Evolutionary conservation across 2,113 vertebrate genomes (phyloP), one percentile per base, ranked within the genome.

Genomic region (Alaudala cheleensis): DNA sequence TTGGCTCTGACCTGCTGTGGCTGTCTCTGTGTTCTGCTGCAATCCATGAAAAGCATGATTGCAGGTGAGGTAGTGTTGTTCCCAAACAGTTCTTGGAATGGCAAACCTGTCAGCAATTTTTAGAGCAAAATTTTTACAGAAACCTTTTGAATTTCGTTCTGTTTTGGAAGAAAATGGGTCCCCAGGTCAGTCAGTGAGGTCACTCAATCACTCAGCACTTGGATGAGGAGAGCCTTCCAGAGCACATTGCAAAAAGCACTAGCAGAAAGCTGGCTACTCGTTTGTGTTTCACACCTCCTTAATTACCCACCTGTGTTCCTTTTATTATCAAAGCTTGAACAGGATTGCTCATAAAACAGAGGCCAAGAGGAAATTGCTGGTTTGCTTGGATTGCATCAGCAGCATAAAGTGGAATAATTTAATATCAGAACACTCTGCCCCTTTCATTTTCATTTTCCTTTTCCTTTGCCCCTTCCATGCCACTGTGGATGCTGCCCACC

Each of bases 231-330:
- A 95, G 81, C 34, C 85, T 91, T 91, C 60, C 93, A 91, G 93
- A 95, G 47, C 74, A 93, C 56, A 25, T 5, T 87, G 54, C 1
- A 0, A 91, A 81, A 95, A 94, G 87, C 93, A 96, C 84, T 29
- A 93, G 90, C 94, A 94, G 91, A 96, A 97, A 97, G 65, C 73
- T 96, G 96, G 96, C 97, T 96, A 96, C 96, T 96, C 44, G 51
- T 90, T 93, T 54, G 49, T 86, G 96, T 95, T 98, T 98, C 97
- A 98, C 97, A 97, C 97, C 96, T 98, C 96, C 96, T 97, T 98
- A 98, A 98, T 98, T 98, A 98, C 96, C 97, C 97, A 98, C 97
- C 97, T 98, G 97, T 95, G 88, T 79, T 92, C 94, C 88, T 98
- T 98, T 98, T 98, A 98, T 97, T 98, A 94, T 95, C 96, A 95